Percentiles rank a stretch among this genome's conserved stretches.
phyloP scores from a whole-genome alignment of 2,888 invertebrate species.

The Microdon myrmicae region DNA sequence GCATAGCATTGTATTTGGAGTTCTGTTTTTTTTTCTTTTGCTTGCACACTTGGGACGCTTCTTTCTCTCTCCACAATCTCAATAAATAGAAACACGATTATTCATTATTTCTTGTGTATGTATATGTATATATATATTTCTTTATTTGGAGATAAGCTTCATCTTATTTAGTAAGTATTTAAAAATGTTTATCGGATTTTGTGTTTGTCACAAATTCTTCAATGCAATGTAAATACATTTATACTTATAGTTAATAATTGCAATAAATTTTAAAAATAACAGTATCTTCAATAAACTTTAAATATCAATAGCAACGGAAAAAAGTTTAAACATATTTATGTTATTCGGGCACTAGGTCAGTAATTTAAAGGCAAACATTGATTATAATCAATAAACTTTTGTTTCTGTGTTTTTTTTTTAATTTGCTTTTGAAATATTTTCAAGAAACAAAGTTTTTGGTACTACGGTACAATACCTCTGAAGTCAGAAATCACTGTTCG shows the following conservation, averaged over 20 bases:
- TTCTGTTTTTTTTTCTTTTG: too few relatives aligned
- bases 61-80: too few relatives aligned
- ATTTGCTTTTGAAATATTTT: slow-evolving; percentile 21
- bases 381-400: too few relatives aligned
- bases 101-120: slow-evolving; percentile 24
- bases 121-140: slow-evolving; percentile 26
- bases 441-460: slow-evolving; percentile 41
- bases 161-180: slow-evolving; percentile 35
- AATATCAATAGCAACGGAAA: slow-evolving; percentile 44
- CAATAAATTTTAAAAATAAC: slow-evolving; percentile 45
- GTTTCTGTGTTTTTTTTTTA: slow-evolving; percentile 6
- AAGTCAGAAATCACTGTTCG: slow-evolving; percentile 22
- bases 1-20: too few relatives aligned
- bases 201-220: slow-evolving; percentile 32
- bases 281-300: slow-evolving; percentile 42
- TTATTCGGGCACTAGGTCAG: slow-evolving; percentile 48
- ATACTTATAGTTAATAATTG: slow-evolving; percentile 43
- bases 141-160: slow-evolving; percentile 50
- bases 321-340: slow-evolving; percentile 37
- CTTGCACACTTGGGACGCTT: too few relatives aligned
- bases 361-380: slow-evolving; percentile 47
- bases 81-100: slow-evolving; percentile 1
- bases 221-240: slow-evolving; percentile 42
- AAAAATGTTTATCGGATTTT: slow-evolving; percentile 33
- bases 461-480: slow-evolving; percentile 35